Percentiles rank a stretch among this genome's conserved stretches.
Evolutionary conservation across 2,888 invertebrate species (phyloP).

Genomic region (Erebia epiphron): DNA sequence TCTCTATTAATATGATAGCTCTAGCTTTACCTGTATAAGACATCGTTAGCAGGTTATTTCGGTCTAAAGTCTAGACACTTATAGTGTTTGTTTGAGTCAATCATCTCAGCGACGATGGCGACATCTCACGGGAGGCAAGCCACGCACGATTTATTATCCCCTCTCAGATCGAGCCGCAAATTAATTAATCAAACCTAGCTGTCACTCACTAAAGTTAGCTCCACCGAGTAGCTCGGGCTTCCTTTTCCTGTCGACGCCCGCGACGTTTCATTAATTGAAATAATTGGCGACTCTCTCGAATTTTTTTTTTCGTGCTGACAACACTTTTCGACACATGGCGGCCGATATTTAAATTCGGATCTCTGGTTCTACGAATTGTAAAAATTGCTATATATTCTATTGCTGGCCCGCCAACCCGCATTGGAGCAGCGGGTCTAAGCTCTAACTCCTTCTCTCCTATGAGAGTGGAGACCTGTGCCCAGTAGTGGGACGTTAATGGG

Average conservation of each 20-base stretch:
- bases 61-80: conserved; percentile 66
- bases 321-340: conserved; percentile 51
- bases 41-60: conserved; percentile 79
- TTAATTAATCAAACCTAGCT: conserved; percentile 81
- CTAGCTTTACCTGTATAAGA: conserved; percentile 55
- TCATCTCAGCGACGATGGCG: conserved; percentile 74
- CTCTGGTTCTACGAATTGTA: conserved; percentile 22
- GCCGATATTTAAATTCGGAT: conserved; percentile 36
- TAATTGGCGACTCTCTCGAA: conserved; percentile 73
- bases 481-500: no score
- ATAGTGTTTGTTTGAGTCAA: conserved; percentile 71
- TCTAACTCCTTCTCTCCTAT: no score
- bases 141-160: conserved; percentile 78
- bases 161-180: conserved; percentile 67
- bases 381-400: conserved; percentile 16
- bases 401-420: no score
- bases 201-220: conserved; percentile 75
- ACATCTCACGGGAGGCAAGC: conserved; percentile 78
- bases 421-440: no score
- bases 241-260: conserved; percentile 75
- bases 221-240: conserved; percentile 53
- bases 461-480: no score
- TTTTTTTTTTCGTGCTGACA: conserved; percentile 70
- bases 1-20: not conserved
- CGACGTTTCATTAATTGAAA: conserved; percentile 78